Evolutionary conservation across 2,888 invertebrate species (phyloP).

Genomic region (Nymphalis urticae): DNA sequence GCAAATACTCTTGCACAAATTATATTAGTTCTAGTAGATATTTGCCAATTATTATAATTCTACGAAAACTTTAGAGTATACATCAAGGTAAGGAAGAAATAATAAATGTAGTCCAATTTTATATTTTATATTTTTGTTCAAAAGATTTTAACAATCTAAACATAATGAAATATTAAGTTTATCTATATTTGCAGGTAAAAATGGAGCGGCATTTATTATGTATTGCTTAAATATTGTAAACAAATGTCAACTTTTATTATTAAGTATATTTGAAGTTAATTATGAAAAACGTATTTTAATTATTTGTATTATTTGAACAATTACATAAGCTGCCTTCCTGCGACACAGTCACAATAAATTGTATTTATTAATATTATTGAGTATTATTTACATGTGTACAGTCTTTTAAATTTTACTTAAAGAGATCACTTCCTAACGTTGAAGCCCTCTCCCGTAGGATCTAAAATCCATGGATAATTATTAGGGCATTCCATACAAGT

Average conservation of each 20-base stretch:
- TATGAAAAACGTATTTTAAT: conserved; percentile 26
- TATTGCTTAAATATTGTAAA: conserved; percentile 30
- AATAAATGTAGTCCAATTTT: conserved; percentile 35
- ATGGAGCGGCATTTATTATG: conserved; percentile 41
- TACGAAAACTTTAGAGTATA: background rate
- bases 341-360: conserved; percentile 48
- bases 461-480: conserved; percentile 96
- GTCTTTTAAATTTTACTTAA: conserved; percentile 75
- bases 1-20: too few relatives aligned
- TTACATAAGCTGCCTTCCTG: conserved; percentile 49
- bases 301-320: conserved; percentile 31
- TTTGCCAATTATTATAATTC: too few relatives aligned
- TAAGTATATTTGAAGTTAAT: conserved; percentile 21
- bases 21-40: too few relatives aligned
- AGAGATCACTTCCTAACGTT: conserved; percentile 88
- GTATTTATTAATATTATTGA: conserved; percentile 74
- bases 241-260: conserved; percentile 43
- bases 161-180: conserved; percentile 50
- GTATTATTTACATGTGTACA: conserved; percentile 82
- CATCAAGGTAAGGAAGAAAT: background rate
- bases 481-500: conserved; percentile 98
- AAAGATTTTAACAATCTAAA: conserved; percentile 53
- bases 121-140: conserved; percentile 49
- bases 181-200: conserved; percentile 47
- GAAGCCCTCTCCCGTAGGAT: conserved; percentile 97